Evolutionary conservation across 2,888 invertebrate genomes (phyloP).

Genomic region (Lasioglossum figueresi): DNA sequence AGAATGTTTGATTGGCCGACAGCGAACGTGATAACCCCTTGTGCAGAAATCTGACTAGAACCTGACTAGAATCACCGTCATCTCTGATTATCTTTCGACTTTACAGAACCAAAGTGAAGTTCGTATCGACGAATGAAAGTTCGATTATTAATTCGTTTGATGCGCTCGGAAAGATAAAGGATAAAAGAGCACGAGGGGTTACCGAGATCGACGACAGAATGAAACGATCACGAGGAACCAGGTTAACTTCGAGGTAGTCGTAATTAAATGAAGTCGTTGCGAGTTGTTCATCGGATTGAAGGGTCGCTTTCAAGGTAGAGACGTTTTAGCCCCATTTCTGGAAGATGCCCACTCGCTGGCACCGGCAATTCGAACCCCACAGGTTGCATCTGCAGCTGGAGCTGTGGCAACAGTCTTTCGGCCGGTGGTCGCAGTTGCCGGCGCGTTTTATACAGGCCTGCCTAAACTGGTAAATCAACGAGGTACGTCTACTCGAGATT

Average conservation of each 20-base stretch:
- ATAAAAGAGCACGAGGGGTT: not conserved
- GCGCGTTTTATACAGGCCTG: conserved; percentile 92
- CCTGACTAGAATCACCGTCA: not conserved
- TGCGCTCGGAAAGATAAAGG: not conserved
- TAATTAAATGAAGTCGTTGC: conserved; percentile 10
- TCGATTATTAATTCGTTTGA: not conserved
- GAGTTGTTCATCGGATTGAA: not conserved
- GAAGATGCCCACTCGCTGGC: conserved; percentile 94
- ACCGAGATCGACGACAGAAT: not conserved
- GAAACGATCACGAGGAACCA: not conserved
- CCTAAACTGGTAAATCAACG: conserved; percentile 93
- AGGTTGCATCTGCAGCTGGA: conserved; percentile 94
- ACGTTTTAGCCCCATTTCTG: conserved; percentile 91
- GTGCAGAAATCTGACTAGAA: not conserved
- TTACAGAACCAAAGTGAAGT: not conserved
- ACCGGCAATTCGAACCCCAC: conserved; percentile 95
- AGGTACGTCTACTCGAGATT: conserved; percentile 89
- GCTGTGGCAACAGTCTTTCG: conserved; percentile 93
- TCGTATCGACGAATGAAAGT: not conserved
- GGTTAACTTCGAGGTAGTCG: not conserved
- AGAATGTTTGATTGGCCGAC: not conserved
- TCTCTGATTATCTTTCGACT: not conserved
- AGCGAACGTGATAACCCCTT: not conserved
- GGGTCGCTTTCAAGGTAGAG: not conserved
- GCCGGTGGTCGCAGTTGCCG: conserved; percentile 93